Conservation (phyloP, 1,140 invertebrate genomes). For the Lasioglossum albipes region DNA sequence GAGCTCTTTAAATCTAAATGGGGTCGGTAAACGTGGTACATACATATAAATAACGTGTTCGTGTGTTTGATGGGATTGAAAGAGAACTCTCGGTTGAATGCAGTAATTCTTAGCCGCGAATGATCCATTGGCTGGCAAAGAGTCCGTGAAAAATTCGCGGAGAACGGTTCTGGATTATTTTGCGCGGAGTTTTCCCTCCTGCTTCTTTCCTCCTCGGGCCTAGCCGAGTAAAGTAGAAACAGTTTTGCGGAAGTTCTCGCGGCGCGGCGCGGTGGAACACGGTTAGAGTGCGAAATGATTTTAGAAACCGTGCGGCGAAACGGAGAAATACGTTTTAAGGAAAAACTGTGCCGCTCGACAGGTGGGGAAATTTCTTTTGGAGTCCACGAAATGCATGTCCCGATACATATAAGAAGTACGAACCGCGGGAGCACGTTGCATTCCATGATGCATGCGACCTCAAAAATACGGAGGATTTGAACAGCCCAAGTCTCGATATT, state of each 20-base stretch:
- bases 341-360: not conserved
- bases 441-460: not conserved
- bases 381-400: not conserved
- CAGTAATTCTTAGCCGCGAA: not conserved
- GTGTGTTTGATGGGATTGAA: not conserved
- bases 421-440: too few species aligned
- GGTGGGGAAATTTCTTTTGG: not conserved
- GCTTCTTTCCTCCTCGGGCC: not conserved
- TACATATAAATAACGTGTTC: too few species aligned
- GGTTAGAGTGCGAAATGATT: slow-evolving; percentile 37
- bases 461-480: not conserved
- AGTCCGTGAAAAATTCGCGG: not conserved
- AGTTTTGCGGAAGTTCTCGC: slow-evolving; percentile 1
- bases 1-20: too few species aligned
- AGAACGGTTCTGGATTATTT: not conserved
- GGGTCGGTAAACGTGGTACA: too few species aligned
- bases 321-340: slow-evolving; percentile 7
- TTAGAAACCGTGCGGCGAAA: slow-evolving; percentile 17
- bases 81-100: not conserved
- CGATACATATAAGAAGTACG: not conserved
- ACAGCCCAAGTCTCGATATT: not conserved
- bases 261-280: slow-evolving; percentile 26
- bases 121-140: slow-evolving; percentile 2
- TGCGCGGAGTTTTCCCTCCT: not conserved
- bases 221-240: not conserved